Conservation (phyloP, 2,113 vertebrate genomes). For the Hippocampus zosterae region DNA sequence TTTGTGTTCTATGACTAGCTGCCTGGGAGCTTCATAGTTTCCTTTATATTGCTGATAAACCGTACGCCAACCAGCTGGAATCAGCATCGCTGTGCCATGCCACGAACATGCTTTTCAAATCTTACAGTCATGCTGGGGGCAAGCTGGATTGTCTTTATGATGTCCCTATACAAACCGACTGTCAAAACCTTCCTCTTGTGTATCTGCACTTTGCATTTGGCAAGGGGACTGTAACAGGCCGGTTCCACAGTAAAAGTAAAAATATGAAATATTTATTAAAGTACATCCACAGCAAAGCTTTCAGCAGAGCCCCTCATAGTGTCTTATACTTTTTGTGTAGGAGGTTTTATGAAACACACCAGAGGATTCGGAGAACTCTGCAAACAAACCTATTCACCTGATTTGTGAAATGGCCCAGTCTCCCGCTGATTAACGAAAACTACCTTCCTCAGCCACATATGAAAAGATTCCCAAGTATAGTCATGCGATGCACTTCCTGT, state of each 20-base stretch:
- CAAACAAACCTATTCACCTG: constrained; percentile 12
- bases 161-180: constrained; percentile 42
- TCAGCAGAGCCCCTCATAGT: constrained; percentile 29
- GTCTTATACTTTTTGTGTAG: not conserved
- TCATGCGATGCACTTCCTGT: constrained; percentile 7
- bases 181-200: constrained; percentile 33
- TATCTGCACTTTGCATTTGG: constrained; percentile 42
- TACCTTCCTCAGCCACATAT: not conserved
- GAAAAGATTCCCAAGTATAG: not conserved
- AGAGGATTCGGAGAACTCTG: constrained; percentile 8
- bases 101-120: constrained; percentile 30
- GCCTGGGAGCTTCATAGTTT: constrained; percentile 20
- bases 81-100: constrained; percentile 14
- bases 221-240: constrained; percentile 32
- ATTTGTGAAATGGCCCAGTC: constrained; percentile 27
- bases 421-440: constrained; percentile 15
- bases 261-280: constrained; percentile 61
- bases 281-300: constrained; percentile 35
- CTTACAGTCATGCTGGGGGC: constrained; percentile 37
- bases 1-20: constrained; percentile 23
- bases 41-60: constrained; percentile 37
- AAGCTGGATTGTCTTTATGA: constrained; percentile 35
- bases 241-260: constrained; percentile 36
- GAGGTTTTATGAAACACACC: constrained; percentile 25
- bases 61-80: constrained; percentile 19